These are phyloP conservation scores for Nasua narica DNA, from an alignment of 2,797 vertebrate species.

Conservation along the genomic window DNA sequence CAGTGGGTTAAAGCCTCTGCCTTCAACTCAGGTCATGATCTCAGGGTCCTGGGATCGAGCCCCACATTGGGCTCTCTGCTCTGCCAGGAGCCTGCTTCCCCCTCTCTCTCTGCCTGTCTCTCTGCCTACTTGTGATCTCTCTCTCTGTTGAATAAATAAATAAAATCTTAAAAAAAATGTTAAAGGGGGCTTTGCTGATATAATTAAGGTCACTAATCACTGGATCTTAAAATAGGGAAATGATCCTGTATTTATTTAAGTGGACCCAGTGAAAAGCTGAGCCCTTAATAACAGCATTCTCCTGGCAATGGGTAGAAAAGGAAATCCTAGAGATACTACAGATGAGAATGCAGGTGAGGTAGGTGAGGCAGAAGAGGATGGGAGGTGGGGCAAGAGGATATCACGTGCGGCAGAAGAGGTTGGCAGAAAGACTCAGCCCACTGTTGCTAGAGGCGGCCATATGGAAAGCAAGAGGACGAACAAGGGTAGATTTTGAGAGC, in stretches of 20 bases:
- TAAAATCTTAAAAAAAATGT: no score
- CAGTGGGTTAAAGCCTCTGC: no score
- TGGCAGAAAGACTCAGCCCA: background rate
- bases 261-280: background rate
- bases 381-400: background rate
- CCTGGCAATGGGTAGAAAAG: background rate
- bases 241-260: background rate
- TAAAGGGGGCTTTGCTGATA: background rate
- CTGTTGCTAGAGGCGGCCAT: background rate
- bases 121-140: no score
- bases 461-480: background rate
- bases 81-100: no score
- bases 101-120: no score
- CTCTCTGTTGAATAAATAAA: no score
- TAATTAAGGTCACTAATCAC: background rate
- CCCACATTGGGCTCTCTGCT: no score
- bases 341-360: background rate
- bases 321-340: background rate
- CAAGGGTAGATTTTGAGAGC: background rate
- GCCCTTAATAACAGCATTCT: background rate
- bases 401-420: background rate
- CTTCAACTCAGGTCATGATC: no score
- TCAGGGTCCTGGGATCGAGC: no score
- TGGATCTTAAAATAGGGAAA: background rate
- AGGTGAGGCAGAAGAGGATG: background rate